Evolutionary conservation across 2,888 invertebrate genomes (phyloP).

Genomic region (Lissocephala sabroskyi): DNA sequence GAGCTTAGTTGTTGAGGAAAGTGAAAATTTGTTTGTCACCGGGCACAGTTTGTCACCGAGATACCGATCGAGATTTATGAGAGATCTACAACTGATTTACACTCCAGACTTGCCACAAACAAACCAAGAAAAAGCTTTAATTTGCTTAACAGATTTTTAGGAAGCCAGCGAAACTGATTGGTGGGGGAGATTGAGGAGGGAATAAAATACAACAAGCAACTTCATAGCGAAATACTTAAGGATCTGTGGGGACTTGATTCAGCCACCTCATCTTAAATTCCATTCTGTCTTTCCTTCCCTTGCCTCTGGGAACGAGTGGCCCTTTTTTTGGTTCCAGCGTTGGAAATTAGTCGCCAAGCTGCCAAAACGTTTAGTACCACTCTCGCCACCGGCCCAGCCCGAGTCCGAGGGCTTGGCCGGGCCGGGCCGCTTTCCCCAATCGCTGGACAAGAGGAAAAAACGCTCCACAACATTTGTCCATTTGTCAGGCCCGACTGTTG

Average conservation of each 20-base stretch:
- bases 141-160: no score
- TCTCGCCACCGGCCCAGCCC: slow-evolving; percentile 30
- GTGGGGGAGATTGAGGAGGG: no score
- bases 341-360: slow-evolving; percentile 59
- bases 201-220: no score
- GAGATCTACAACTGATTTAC: no score
- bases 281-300: not conserved
- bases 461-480: slow-evolving; percentile 57
- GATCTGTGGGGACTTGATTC: no score
- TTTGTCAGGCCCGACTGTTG: slow-evolving; percentile 69
- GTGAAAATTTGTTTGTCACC: slow-evolving; percentile 51
- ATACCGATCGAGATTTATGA: slow-evolving; percentile 48
- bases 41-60: slow-evolving; percentile 26
- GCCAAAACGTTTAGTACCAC: slow-evolving; percentile 58
- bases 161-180: no score
- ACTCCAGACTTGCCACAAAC: no score
- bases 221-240: no score
- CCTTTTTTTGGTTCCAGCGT: slow-evolving; percentile 26
- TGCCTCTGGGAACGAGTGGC: not conserved
- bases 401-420: not conserved
- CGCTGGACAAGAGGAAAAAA: slow-evolving; percentile 7
- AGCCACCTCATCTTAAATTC: not conserved
- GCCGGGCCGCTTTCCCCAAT: not conserved
- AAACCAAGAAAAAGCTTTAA: no score
- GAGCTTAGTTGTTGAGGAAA: slow-evolving; percentile 52